Evolutionary conservation across 1,140 invertebrate species (phyloP).

Genomic region (Zelostemma sp.): DNA sequence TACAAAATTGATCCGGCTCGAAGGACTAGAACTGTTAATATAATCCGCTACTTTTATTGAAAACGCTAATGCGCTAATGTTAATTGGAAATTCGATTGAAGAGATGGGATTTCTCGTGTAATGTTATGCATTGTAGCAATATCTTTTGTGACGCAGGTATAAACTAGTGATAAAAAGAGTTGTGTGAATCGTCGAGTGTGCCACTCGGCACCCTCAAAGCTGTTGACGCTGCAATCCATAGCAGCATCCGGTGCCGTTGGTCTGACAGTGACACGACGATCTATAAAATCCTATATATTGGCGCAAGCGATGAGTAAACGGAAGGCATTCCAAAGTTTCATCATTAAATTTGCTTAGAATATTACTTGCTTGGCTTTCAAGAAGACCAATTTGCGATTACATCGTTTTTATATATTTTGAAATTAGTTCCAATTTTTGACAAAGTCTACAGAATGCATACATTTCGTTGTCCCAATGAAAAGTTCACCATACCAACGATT

Average conservation of each 20-base stretch:
- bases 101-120: not conserved
- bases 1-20: too few relatives aligned
- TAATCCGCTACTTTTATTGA: too few relatives aligned
- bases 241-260: not conserved
- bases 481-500: too few relatives aligned
- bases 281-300: not conserved
- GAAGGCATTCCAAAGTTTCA: not conserved
- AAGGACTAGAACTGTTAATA: too few relatives aligned
- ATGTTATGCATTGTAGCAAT: not conserved
- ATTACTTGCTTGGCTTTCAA: not conserved
- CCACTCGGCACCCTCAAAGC: conserved; percentile 7
- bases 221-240: not conserved
- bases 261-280: not conserved
- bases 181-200: conserved; percentile 1
- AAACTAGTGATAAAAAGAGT: not conserved
- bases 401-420: too few relatives aligned
- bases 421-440: too few relatives aligned
- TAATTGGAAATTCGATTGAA: too few relatives aligned
- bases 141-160: not conserved
- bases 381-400: not conserved
- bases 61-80: too few relatives aligned
- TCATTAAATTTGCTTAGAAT: not conserved
- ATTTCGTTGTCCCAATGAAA: too few relatives aligned
- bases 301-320: not conserved
- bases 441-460: too few relatives aligned